Evolutionary conservation across 2,888 invertebrate species (phyloP).

Genomic region (Lymantria monacha): DNA sequence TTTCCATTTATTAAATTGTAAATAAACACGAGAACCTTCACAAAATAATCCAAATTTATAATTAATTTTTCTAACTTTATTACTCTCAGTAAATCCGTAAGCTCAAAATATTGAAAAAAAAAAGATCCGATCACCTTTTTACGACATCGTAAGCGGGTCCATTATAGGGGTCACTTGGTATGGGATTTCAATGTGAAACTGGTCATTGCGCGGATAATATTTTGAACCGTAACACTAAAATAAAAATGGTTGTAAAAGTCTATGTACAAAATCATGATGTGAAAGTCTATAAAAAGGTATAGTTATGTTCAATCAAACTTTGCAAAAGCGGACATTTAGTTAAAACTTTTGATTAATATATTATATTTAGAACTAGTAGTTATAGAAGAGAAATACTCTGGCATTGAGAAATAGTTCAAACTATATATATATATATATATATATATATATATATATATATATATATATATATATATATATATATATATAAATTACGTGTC

Average conservation of each 20-base stretch:
- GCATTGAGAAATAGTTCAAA: too few relatives aligned
- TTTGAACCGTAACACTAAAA: constrained; percentile 68
- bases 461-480: neutral
- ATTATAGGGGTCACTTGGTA: constrained; percentile 63
- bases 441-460: neutral
- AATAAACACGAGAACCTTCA: constrained; percentile 8
- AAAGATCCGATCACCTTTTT: constrained; percentile 60
- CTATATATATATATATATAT: neutral
- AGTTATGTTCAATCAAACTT: constrained; percentile 43
- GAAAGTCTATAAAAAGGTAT: constrained; percentile 27
- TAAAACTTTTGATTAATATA: constrained; percentile 33
- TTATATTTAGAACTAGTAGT: constrained; percentile 5
- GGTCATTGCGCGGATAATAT: constrained; percentile 52
- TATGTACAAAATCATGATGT: constrained; percentile 50
- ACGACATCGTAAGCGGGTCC: constrained; percentile 57
- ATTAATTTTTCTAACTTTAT: constrained; percentile 46
- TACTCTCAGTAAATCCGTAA: constrained; percentile 26
- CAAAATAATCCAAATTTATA: constrained; percentile 43
- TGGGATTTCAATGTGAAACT: constrained; percentile 48
- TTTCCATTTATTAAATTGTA: constrained; percentile 7
- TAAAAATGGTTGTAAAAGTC: constrained; percentile 63
- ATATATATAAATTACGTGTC: too few relatives aligned
- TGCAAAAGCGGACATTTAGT: constrained; percentile 20
- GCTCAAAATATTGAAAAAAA: constrained; percentile 46
- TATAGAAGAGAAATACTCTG: neutral